A percentile compares a stretch with the other conserved stretches of the same genome.
Evolutionary conservation across 2,797 vertebrate species (phyloP).

Genomic region (Poecilia picta): DNA sequence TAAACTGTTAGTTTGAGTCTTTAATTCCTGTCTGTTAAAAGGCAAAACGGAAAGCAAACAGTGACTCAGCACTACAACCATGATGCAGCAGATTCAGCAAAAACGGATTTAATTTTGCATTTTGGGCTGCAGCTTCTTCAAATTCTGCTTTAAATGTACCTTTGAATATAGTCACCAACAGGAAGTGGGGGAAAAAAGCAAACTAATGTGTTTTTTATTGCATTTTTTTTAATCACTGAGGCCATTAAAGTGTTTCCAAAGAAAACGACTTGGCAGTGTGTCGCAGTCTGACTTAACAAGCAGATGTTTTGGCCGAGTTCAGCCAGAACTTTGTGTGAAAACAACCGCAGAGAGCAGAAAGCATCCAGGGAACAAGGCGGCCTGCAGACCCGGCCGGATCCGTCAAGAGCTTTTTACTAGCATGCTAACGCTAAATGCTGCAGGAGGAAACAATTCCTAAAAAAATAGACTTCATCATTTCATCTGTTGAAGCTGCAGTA

Average conservation of each 20-base stretch:
- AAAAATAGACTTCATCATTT: background rate
- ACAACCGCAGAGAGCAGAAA: slow-evolving; percentile 2
- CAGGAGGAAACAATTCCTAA: background rate
- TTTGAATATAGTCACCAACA: background rate
- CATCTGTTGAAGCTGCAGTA: background rate
- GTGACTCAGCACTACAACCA: background rate
- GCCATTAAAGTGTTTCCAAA: background rate
- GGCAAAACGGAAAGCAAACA: background rate
- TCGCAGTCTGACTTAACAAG: background rate
- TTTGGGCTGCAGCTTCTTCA: background rate
- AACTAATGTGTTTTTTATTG: background rate
- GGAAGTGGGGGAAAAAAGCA: background rate
- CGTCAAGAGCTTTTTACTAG: slow-evolving; percentile 10
- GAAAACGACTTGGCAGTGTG: background rate
- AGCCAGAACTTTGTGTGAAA: slow-evolving; percentile 1
- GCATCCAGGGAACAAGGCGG: background rate
- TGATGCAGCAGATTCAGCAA: background rate
- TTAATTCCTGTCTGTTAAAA: background rate
- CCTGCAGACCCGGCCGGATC: background rate
- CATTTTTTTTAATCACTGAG: background rate
- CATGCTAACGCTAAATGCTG: background rate
- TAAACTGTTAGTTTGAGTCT: background rate
- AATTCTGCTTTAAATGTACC: background rate
- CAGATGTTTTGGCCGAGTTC: background rate
- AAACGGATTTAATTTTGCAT: background rate